These are phyloP conservation scores for Pterocles orientalis DNA, from an alignment of 2,113 vertebrate species.

Conservation along the genomic window DNA sequence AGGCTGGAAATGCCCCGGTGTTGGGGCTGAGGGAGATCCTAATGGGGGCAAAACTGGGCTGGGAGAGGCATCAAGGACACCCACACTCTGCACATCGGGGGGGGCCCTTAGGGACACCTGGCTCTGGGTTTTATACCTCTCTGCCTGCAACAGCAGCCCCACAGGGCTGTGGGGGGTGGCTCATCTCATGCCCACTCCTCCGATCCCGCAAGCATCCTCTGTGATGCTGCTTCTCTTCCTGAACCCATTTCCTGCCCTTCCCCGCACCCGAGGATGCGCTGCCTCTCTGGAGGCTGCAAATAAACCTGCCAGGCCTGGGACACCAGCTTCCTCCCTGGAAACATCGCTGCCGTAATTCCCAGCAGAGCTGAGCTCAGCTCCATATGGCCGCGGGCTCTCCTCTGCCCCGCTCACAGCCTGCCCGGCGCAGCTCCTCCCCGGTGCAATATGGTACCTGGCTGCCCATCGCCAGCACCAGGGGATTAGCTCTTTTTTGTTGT, in stretches of 20 bases:
- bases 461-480: background rate
- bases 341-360: background rate
- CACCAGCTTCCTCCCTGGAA: background rate
- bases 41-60: background rate
- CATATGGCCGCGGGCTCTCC: background rate
- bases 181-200: background rate
- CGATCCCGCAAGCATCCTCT: accelerated
- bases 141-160: background rate
- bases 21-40: background rate
- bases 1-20: background rate
- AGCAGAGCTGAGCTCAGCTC: background rate
- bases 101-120: background rate
- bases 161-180: accelerated
- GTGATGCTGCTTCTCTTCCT: background rate
- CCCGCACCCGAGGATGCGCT: accelerated
- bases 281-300: slow-evolving; percentile 9
- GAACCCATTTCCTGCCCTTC: background rate
- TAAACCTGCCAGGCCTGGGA: background rate
- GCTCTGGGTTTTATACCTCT: background rate
- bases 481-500: slow-evolving; percentile 17
- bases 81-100: background rate
- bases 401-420: background rate
- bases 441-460: slow-evolving; percentile 18
- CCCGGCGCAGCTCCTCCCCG: background rate
- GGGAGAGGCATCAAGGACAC: background rate